Conservation (phyloP, 2,797 vertebrate species). For the Mormyrops attenuatus region DNA sequence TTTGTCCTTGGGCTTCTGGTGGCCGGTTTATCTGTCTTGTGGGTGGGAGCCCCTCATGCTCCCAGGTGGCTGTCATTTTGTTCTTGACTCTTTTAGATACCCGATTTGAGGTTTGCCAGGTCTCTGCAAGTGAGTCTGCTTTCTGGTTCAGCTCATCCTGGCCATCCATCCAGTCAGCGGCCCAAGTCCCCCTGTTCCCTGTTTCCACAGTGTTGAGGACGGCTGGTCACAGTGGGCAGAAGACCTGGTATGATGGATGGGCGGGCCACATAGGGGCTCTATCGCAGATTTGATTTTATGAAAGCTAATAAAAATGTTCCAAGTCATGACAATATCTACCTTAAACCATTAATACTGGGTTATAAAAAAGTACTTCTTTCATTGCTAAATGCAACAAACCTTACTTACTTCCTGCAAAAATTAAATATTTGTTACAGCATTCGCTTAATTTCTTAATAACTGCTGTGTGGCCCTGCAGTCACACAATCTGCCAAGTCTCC, state of each 20-base stretch:
- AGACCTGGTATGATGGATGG: background rate
- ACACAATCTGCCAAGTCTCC: background rate
- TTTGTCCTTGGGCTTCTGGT: background rate
- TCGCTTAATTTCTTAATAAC: background rate
- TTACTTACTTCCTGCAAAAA: conserved; percentile 61
- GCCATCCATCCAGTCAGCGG: background rate
- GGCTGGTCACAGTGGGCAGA: background rate
- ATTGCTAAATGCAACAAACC: background rate
- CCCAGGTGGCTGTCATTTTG: background rate
- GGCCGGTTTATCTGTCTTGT: background rate
- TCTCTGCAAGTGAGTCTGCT: background rate
- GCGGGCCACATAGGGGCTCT: background rate
- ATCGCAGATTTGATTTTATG: background rate
- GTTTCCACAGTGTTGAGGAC: background rate
- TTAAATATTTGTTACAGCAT: background rate
- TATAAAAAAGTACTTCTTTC: background rate
- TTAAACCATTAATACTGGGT: background rate
- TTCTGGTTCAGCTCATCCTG: background rate
- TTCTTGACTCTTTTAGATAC: background rate
- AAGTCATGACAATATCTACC: background rate
- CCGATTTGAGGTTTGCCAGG: background rate
- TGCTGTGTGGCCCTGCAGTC: background rate
- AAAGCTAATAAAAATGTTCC: background rate
- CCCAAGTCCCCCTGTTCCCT: background rate
- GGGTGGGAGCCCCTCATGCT: background rate